A percentile compares a stretch with the other conserved stretches of the same genome.
Conservation (phyloP, 2,113 vertebrate species). For the Gambusia affinis region DNA sequence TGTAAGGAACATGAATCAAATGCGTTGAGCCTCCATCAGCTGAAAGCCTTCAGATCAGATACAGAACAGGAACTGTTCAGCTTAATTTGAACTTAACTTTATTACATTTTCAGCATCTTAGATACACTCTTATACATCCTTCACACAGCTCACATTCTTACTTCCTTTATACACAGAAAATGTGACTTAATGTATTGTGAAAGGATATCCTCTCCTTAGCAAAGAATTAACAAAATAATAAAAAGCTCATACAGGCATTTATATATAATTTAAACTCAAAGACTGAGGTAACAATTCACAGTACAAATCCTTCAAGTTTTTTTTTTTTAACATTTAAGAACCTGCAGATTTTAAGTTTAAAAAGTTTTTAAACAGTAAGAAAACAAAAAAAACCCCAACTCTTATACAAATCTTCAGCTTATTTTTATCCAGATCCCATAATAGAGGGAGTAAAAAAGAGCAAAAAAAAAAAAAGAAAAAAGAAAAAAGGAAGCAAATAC, state of each 20-base stretch:
- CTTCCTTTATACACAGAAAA: conserved; percentile 85
- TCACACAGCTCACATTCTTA: conserved; percentile 83
- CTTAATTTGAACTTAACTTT: conserved; percentile 91
- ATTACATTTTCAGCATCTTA: conserved; percentile 89
- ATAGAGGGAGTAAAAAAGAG: conserved; percentile 52
- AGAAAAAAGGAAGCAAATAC: conserved; percentile 6
- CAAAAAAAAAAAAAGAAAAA: conserved; percentile 49
- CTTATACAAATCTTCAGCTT: conserved; percentile 88
- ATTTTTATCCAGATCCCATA: conserved; percentile 78
- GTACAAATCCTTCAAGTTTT: conserved; percentile 96
- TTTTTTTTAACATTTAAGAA: conserved; percentile 86
- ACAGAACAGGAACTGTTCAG: conserved; percentile 82
- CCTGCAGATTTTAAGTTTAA: conserved; percentile 82
- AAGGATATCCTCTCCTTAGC: conserved; percentile 76
- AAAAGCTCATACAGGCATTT: conserved; percentile 82
- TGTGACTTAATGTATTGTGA: conserved; percentile 81
- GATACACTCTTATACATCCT: conserved; percentile 89
- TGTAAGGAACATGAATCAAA: neutral
- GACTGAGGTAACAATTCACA: conserved; percentile 99
- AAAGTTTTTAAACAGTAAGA: conserved; percentile 85
- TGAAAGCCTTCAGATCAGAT: conserved; percentile 47
- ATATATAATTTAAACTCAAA: conserved; percentile 84
- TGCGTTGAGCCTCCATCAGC: neutral
- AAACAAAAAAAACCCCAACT: conserved; percentile 74
- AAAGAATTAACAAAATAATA: conserved; percentile 67